phyloP scores from a whole-genome alignment of 2,797 vertebrate genomes.

The Micropoecilia bifurca region DNA sequence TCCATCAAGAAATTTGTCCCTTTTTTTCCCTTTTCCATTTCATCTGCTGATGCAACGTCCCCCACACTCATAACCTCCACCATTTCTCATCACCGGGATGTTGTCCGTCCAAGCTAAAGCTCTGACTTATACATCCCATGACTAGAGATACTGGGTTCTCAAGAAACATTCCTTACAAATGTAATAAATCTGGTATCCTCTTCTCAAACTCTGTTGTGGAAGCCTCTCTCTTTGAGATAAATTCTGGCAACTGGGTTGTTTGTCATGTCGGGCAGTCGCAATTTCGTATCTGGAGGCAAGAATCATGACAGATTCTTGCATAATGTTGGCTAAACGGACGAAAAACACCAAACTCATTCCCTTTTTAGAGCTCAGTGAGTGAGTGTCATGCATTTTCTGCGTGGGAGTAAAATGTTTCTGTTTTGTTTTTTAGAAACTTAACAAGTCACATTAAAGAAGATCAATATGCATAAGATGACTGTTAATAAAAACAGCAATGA shows the following conservation, averaged over 20 bases:
- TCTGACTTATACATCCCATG: conserved; percentile 25
- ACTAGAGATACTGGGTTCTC: conserved; percentile 32
- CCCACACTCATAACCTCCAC: conserved; percentile 11
- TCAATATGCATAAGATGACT: neutral
- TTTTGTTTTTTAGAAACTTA: neutral
- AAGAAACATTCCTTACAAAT: conserved; percentile 51
- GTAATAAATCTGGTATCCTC: conserved; percentile 25
- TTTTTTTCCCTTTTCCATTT: conserved; percentile 55
- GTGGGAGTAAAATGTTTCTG: neutral
- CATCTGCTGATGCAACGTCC: conserved; percentile 49
- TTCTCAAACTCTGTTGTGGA: neutral
- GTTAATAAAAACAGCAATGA: conserved; percentile 2
- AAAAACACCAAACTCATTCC: conserved; percentile 6
- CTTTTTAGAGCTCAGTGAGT: neutral
- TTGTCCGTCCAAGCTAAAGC: conserved; percentile 23
- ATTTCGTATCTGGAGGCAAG: conserved; percentile 18
- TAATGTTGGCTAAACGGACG: neutral
- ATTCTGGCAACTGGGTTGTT: neutral
- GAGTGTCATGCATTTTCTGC: neutral
- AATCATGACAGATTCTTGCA: neutral
- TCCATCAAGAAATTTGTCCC: conserved; percentile 72
- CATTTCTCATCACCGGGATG: conserved; percentile 38
- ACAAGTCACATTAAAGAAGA: neutral
- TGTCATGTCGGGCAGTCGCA: neutral
- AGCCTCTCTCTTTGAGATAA: conserved; percentile 6